Base-by-base conservation (phyloP, 2,797 vertebrate genomes). In the Microcaecilia unicolor region DNA sequence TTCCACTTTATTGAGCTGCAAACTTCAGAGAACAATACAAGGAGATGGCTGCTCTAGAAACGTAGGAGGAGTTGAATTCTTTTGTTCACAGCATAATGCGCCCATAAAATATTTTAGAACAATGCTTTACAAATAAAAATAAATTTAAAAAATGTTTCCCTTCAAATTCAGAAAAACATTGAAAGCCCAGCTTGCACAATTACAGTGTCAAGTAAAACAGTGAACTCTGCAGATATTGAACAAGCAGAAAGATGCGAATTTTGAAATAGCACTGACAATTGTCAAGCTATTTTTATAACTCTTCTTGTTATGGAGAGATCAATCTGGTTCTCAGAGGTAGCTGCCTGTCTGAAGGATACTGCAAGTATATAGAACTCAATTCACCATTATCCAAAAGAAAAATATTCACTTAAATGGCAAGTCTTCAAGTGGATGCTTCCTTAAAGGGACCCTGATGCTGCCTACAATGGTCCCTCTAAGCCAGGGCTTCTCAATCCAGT, bases 31-130 rank as follows among this genome's bases (percentile, higher is more conserved):
- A 70, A 61, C 29, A 14, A 10, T 30, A 19, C 45, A 44, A 15
- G 38, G 34, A 64, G 35, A 44, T 41, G 41, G 39, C 50, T 51
- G 27, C 54, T 73, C 67, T 38, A 40, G 36, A 75, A 48, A 28
- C 45, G 48, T 57, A 41, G 45, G 37, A 60, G 41, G 50, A 49
- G 10, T 47, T 43, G 41, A 25, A 22, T 15, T 67, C 37, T 44
- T 34, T 28, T 52, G 28, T 48, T 70, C 50, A 41, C 15, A 48
- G 25, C 67, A 52, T 53, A 34, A 64, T 42, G 31, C 32, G 48
- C 18, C 15, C 29, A 28, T 55, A 34, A 59, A 65, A 66, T 56
- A 42, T 31, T 31, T 72, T 58, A 45, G 39, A 64, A 34, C 50
- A 50, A 60, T 28, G 12, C 15, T 31, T 15, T 41, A 24, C 31